Conservation (phyloP, 1,140 invertebrate genomes). For the Drosophila pachea region DNA sequence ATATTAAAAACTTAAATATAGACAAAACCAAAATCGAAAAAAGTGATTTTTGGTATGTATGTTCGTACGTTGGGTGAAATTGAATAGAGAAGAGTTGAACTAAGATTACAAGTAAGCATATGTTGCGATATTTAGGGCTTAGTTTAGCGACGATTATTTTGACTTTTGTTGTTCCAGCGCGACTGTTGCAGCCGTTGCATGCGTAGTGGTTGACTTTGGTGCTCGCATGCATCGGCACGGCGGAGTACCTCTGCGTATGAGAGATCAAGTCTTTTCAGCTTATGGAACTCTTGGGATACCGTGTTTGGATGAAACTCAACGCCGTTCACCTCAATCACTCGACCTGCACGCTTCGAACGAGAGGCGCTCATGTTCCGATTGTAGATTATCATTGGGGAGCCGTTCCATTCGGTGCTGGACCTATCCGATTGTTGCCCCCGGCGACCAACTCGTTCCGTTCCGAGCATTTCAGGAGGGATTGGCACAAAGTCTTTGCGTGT, state of each 20-base stretch:
- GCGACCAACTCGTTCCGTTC: conserved; percentile 40
- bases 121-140: not conserved
- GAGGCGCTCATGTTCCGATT: conserved; percentile 79
- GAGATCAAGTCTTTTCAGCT: conserved; percentile 87
- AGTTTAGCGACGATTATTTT: conserved; percentile 33
- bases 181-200: conserved; percentile 34
- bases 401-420: conserved; percentile 86
- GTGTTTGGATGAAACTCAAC: conserved; percentile 85
- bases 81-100: too few species aligned
- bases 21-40: too few species aligned
- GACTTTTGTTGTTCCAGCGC: conserved; percentile 38
- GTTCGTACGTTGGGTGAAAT: too few species aligned
- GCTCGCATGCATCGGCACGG: conserved; percentile 81
- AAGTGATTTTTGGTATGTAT: too few species aligned
- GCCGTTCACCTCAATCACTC: conserved; percentile 65
- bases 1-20: conserved; percentile 10
- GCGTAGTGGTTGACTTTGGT: conserved; percentile 34
- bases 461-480: conserved; percentile 71
- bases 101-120: not conserved
- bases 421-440: conserved; percentile 51
- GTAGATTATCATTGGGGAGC: conserved; percentile 83
- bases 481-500: conserved; percentile 81
- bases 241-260: conserved; percentile 90
- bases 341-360: conserved; percentile 35
- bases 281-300: conserved; percentile 89